Base-by-base conservation (phyloP, 2,797 vertebrate species). In the Anas georgica region DNA sequence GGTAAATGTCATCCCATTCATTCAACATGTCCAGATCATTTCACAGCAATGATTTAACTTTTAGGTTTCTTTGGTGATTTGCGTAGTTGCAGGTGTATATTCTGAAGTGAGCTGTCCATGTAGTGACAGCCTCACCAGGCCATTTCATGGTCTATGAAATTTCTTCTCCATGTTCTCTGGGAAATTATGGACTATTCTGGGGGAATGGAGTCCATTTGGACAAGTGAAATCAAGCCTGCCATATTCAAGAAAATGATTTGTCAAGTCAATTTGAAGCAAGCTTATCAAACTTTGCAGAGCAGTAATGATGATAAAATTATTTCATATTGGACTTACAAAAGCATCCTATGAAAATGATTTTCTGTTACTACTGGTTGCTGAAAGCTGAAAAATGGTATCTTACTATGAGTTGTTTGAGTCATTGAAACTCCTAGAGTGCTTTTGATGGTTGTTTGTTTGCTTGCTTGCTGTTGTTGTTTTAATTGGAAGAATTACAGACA, bases 61-160 rank as follows among this genome's bases (percentile, higher is more conserved):
- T 33, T 33, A 33, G 26, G 20, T 39, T 54, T 63, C 45, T 7
- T 2, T 73, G 45, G 18, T 0, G 1, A 25, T 22, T 12, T 75
- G n/a, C 5, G 2, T 5, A 17, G 21, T 13, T 31, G 16, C 48
- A 12, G 12, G 23, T 54, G 7, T 29, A 46, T 54, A 62, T 50
- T 22, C 62, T 45, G 22, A 13, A 55, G 56, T 13, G 31, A n/a
- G 9, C 17, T 67, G 43, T 25, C 18, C 25, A 2, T 10, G 12
- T 33, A 54, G 39, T 43, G 72, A 46, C 1, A 4, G 23, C 18
- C 13, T 50, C 26, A n/a, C 26, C n/a, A 46, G 25, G 39, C 9
- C 0, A 0, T n/a, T 41, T 50, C 41, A 54, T 0, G 14, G 37
- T 2, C 25, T 66, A 28, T 41, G 60, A 75, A 62, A 69, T 39